Evolutionary conservation across 2,797 vertebrate species (phyloP).

Genomic region (Macropus fuliginosus): DNA sequence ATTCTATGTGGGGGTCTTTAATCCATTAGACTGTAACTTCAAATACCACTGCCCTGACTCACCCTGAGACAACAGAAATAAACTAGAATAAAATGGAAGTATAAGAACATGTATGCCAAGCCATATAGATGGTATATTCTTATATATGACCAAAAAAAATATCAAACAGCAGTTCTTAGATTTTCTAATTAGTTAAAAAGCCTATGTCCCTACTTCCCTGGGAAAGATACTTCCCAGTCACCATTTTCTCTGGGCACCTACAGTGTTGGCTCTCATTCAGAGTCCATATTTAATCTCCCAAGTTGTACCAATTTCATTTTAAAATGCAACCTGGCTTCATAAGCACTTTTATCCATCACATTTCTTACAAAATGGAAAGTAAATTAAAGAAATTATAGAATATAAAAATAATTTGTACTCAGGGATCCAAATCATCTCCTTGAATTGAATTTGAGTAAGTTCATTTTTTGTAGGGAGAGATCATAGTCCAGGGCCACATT

Average conservation of each 20-base stretch:
- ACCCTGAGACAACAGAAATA: background rate
- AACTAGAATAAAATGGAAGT: background rate
- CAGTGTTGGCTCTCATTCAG: background rate
- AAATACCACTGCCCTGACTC: background rate
- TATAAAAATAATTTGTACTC: slow-evolving; percentile 71
- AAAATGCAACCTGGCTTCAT: slow-evolving; percentile 60
- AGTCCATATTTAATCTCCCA: slow-evolving; percentile 65
- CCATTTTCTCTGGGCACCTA: slow-evolving; percentile 51
- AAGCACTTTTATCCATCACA: slow-evolving; percentile 63
- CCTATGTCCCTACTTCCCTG: slow-evolving; percentile 46
- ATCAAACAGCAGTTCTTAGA: slow-evolving; percentile 21
- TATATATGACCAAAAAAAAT: background rate
- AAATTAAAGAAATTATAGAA: slow-evolving; percentile 72
- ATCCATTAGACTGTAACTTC: background rate
- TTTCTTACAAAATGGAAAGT: slow-evolving; percentile 75
- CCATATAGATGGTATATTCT: background rate
- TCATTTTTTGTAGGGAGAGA: slow-evolving; percentile 3
- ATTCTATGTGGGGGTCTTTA: background rate
- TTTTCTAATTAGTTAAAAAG: slow-evolving; percentile 71
- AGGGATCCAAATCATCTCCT: slow-evolving; percentile 60
- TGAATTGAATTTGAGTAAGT: slow-evolving; percentile 47
- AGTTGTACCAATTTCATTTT: slow-evolving; percentile 55
- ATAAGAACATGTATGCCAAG: background rate
- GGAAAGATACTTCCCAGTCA: slow-evolving; percentile 26
- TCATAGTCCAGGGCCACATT: background rate